Evolutionary conservation across 2,797 vertebrate species (phyloP), one percentile per base, ranked within the genome.

Genomic region (Bovichtus variegatus): DNA sequence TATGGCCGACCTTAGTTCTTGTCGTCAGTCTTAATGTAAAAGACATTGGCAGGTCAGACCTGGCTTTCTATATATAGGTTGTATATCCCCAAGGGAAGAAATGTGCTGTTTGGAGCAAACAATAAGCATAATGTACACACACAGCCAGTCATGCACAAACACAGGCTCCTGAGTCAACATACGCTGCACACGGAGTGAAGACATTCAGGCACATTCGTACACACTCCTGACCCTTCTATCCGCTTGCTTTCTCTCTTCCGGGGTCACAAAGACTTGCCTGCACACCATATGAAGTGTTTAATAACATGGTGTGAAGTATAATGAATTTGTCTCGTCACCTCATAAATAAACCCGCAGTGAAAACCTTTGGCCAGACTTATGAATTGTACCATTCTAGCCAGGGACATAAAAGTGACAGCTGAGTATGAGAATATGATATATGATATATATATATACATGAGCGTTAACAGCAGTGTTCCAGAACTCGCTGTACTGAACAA

Each of bases 91-190:
- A 40, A 38, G 34, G 38, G 13, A 55, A 51, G 10, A 80, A 60
- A 61, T 4, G 44, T 13, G 8, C 31, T 1, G 3, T 19, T 49
- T 21, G 73, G 21, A 57, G 18, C 65, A 84, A 84, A 82, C 64
- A 70, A n/a, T 44, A 31, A 46, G 55, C 40, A 67, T 12, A 63
- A 74, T 38, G 36, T 25, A 68, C 43, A 72, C 44, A 74, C 72
- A 49, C 71, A 34, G 43, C 38, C 27, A 38, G 25, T 18, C 53
- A 55, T 5, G 44, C 5, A 55, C 61, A 54, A 38, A 53, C 34
- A 36, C 11, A 25, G 12, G 3, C 57, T 49, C 8, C 21, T 57
- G 46, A 46, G 13, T 12, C 25, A 50, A 66, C 60, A 60, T 29
- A 38, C 2, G 2, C 16, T 57, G 36, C 34, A 19, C 0, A 7